phyloP scores from a whole-genome alignment of 2,113 vertebrate genomes.

The Datnioides undecimradiatus region DNA sequence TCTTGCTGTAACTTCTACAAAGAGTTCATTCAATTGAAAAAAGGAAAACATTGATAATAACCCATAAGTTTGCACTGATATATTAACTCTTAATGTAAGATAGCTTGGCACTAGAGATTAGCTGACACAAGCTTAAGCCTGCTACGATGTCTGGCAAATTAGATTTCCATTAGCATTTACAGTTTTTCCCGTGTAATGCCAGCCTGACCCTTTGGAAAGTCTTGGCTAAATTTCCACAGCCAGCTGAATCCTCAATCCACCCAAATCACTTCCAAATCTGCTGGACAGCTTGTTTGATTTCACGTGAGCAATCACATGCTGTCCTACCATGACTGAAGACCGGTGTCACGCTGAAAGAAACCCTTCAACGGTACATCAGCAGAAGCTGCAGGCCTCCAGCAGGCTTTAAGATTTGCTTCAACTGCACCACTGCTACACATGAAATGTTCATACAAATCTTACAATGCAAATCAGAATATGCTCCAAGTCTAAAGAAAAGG shows the following conservation, averaged over 20 bases:
- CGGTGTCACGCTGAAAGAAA: not conserved
- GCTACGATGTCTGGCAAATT: not conserved
- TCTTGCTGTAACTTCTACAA: not conserved
- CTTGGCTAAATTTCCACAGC: slow-evolving; percentile 1
- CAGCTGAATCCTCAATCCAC: not conserved
- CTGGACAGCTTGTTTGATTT: slow-evolving; percentile 25
- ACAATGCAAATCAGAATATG: not conserved
- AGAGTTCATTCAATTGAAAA: not conserved
- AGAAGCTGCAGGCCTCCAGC: not conserved
- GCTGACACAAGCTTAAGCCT: not conserved
- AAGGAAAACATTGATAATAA: not conserved
- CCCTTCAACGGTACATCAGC: not conserved
- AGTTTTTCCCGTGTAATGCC: not conserved
- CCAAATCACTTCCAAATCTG: slow-evolving; percentile 18
- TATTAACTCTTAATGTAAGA: no score
- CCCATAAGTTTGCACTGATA: not conserved
- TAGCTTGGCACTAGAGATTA: not conserved
- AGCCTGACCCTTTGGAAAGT: not conserved
- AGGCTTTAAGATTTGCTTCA: not conserved
- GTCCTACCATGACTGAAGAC: not conserved
- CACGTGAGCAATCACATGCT: slow-evolving; percentile 17
- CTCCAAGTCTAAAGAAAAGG: not conserved
- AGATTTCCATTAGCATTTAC: not conserved
- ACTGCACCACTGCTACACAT: not conserved
- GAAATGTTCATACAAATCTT: not conserved